phyloP scores from a whole-genome alignment of 2,113 vertebrate species.

The Hippocampus abdominalis region DNA sequence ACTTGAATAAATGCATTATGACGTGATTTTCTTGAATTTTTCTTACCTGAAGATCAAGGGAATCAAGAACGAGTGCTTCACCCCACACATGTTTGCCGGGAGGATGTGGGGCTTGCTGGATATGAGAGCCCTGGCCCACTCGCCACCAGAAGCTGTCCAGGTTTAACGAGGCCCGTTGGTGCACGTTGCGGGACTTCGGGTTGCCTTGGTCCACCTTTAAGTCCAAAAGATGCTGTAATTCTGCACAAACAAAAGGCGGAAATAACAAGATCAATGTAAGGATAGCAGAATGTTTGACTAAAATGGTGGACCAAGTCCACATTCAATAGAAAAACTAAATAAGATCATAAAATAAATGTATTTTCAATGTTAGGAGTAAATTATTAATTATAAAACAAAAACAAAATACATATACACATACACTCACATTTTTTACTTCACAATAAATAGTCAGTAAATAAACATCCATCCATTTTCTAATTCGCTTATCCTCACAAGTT shows the following conservation, averaged over 20 bases:
- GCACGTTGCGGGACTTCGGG: constrained; percentile 77
- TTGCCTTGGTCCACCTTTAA: constrained; percentile 73
- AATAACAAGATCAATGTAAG: background rate
- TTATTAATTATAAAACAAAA: too few relatives aligned
- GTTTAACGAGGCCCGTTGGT: constrained; percentile 80
- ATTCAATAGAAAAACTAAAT: background rate
- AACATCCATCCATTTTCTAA: too few relatives aligned
- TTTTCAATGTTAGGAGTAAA: too few relatives aligned
- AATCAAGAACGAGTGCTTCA: constrained; percentile 88
- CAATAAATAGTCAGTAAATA: too few relatives aligned
- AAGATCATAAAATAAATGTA: background rate
- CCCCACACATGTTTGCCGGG: constrained; percentile 96
- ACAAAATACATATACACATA: background rate
- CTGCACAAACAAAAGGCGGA: constrained; percentile 38
- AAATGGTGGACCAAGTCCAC: background rate
- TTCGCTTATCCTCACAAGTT: too few relatives aligned
- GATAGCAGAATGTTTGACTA: background rate
- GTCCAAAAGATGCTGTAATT: constrained; percentile 71
- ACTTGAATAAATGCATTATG: background rate
- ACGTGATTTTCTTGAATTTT: background rate
- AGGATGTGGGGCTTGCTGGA: constrained; percentile 90
- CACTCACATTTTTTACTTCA: too few relatives aligned
- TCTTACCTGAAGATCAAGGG: constrained; percentile 84
- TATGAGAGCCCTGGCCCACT: constrained; percentile 94
- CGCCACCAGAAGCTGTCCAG: constrained; percentile 96